Evolutionary conservation across 2,113 vertebrate genomes (phyloP).

Genomic region (Callipepla californica): DNA sequence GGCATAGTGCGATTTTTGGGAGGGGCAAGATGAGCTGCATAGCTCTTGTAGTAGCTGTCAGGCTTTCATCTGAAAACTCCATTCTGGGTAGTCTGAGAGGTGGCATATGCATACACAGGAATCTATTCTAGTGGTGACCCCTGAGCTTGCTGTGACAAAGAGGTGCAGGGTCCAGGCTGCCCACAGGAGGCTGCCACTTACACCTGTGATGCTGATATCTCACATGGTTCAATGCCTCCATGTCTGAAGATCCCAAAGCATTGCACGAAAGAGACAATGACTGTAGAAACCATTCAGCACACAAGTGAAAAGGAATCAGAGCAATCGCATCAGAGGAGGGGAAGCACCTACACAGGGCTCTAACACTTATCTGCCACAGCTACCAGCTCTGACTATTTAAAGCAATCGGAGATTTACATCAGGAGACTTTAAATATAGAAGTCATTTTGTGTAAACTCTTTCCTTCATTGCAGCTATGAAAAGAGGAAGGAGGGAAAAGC

Average conservation of each 20-base stretch:
- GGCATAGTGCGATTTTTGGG: not conserved
- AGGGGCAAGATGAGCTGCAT: not conserved
- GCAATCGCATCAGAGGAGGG: not conserved
- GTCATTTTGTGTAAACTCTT: constrained; percentile 45
- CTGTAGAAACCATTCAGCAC: not conserved
- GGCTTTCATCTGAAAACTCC: not conserved
- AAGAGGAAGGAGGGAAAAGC: constrained; percentile 41
- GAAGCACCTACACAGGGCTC: not conserved
- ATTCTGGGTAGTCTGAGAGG: not conserved
- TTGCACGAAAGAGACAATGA: not conserved
- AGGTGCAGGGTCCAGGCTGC: not conserved
- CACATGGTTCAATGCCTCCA: fast-evolving
- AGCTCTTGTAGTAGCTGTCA: not conserved
- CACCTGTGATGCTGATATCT: not conserved
- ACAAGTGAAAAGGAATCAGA: not conserved
- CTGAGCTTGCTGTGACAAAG: not conserved
- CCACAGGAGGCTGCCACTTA: not conserved
- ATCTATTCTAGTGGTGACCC: not conserved
- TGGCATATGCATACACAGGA: not conserved
- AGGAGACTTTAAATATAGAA: constrained; percentile 44
- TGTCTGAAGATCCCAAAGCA: not conserved
- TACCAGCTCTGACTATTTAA: constrained; percentile 9
- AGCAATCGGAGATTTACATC: not conserved
- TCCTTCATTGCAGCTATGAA: constrained; percentile 9
- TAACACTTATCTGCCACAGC: not conserved